Evolutionary conservation across 1,140 invertebrate species (phyloP), one percentile per base, ranked within the genome.

Genomic region (Bactericera cockerelli): DNA sequence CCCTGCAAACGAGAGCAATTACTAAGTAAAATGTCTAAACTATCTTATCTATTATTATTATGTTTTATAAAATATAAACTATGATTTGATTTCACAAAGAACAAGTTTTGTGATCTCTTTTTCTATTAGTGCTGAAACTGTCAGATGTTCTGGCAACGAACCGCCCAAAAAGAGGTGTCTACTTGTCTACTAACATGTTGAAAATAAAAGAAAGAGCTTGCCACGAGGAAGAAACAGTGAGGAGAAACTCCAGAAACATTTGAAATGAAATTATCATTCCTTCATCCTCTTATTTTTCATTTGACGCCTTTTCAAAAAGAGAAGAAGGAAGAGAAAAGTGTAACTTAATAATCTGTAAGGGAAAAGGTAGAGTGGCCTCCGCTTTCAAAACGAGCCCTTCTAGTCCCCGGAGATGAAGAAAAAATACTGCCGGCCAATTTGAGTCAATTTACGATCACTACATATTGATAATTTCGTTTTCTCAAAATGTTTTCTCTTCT

Each of bases 391-490:
- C 22, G 58, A 26, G 26, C 13, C 13, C 22, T 16, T 25, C 24
- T 54, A 59, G 25, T 54, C 42, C 58, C 42, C 19, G 16, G 42
- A 59, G 58, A 42, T 24, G 26, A 24, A 19, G 58, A 14, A 55
- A 25, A 22, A 49, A 24, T 26, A 26, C 38, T 54, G 42, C n/a
- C 36, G 58, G 42, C 58, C 58, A 59, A 59, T 59, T 59, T 59
- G 58, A 59, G 42, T 42, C 58, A 59, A 59, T 59, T 59, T 59
- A 42, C 36, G 26, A 36, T 36, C 26, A 59, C 36, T 36, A 42
- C n/a, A n/a, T 59, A 36, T 26, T 26, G 33, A 42, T 59, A 59
- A 59, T 59, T 59, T 59, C 22, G 58, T 59, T 59, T 59, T 59
- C 58, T 42, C 58, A 59, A 36, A 25, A 42, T 59, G 58, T 56